Base-by-base conservation (phyloP, 2,797 vertebrate species). In the Melopsittacus undulatus region DNA sequence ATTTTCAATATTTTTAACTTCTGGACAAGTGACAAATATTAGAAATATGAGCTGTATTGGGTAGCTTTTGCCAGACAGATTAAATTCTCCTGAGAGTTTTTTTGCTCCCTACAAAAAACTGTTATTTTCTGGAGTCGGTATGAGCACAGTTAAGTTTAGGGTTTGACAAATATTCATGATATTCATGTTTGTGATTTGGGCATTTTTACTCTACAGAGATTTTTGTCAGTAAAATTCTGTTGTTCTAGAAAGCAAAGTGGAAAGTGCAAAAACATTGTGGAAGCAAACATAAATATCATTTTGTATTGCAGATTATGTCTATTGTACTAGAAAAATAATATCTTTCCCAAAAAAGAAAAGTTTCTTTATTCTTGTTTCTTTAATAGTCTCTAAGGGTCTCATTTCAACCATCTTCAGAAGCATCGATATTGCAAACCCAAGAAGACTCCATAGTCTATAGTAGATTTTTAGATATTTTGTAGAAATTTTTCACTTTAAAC, bases 1-100 rank as follows among this genome's bases (percentile, higher is more conserved):
- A 91, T 90, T 94, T 95, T 86, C 10, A 83, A 70, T 91, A 89
- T 92, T 93, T 96, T 95, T 80, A 89, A 79, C 42, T 90, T 77
- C 67, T 94, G 74, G 85, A 94, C 8, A 83, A 87, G 52, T 49
- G 74, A 89, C 85, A 96, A 94, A 72, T 91, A 95, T 80, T 82
- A 87, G 77, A 95, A 90, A 87, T 94, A 94, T 77, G 77, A 95
- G 14, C 36, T 84, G 77, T 14, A 77, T 63, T 63, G 34, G 17
- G 22, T 48, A 74, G 75, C 4, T 62, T 90, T 92, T 89, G 62
- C 79, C 84, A 89, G 38, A 61, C 24, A 70, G 56, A 89, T 64
- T 87, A 87, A 85, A 57, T 80, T 82, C 56, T 91, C 43, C 19
- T 22, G 46, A 89, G 64, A 92, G 42, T 34, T 34, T 59, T 76